Percentiles rank a stretch among this genome's conserved stretches.
phyloP scores from a whole-genome alignment of 2,113 vertebrate species.

The Anarhynchus alexandrinus region DNA sequence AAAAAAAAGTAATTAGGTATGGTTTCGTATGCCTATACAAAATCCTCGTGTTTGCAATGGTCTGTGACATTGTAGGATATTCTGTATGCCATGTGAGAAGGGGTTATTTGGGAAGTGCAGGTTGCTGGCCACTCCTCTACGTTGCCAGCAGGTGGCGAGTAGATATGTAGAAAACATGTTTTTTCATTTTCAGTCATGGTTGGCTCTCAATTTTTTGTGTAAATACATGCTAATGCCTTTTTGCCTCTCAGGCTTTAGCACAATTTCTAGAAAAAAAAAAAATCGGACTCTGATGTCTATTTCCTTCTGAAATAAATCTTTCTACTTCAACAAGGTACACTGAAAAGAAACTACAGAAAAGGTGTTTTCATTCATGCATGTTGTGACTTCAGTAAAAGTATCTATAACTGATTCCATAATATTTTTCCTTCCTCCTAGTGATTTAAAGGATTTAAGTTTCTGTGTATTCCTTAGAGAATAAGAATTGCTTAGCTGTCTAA shows the following conservation, averaged over 20 bases:
- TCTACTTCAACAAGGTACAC: neutral
- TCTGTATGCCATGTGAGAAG: accelerated
- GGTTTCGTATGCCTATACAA: neutral
- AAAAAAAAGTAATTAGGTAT: neutral
- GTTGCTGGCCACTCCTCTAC: neutral
- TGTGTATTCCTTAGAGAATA: neutral
- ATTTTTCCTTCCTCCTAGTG: neutral
- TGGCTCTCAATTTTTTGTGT: neutral
- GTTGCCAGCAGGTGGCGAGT: neutral
- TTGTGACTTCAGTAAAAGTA: neutral
- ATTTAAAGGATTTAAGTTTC: neutral
- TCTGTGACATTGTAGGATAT: neutral
- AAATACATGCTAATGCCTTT: neutral
- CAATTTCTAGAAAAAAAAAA: neutral
- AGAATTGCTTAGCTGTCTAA: neutral
- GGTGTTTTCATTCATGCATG: neutral
- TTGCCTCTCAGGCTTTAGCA: neutral
- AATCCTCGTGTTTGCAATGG: neutral
- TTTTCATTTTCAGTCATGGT: neutral
- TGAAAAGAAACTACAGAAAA: neutral
- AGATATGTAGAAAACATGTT: neutral
- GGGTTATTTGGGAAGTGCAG: neutral
- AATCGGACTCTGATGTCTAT: neutral
- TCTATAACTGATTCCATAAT: neutral
- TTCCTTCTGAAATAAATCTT: neutral